Evolutionary conservation across 2,888 invertebrate species (phyloP), one percentile per base, ranked within the genome.

Genomic region (Nematopogon swammerdamellus): DNA sequence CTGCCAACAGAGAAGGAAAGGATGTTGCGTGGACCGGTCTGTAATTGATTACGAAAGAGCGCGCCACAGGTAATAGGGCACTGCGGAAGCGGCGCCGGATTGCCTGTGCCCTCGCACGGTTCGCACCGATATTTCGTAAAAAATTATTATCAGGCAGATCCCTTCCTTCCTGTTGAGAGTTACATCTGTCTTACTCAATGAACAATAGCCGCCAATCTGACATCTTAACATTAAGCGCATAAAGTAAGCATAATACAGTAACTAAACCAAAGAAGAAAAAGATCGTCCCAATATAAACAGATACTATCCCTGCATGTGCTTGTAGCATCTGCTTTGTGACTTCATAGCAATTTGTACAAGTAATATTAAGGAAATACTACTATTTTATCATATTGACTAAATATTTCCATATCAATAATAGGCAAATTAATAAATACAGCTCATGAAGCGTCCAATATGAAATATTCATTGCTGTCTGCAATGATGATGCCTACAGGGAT

Each of bases 1-100:
- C 85, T 85, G 85, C 82, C 83, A 83, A 85, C 84, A 85, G 82
- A 85, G 82, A 84, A 84, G 83, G 84, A 83, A 83, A 82, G 83
- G 83, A 82, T 72, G 58, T 71, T 60, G 60, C 58, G 58, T 68
- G n/a, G n/a, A n/a, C 53, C 54, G 71, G 65, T 36, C 36, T 8
- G 6, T 36, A 36, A 36, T 36, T 36, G 36, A 36, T 36, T 36
- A 36, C 36, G 36, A 36, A 36, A 36, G 6, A 36, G n/a, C 36
- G 36, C 36, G 36, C 8, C 11, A 14, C 36, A 14, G 36, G 25
- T 25, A 8, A 25, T 4, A 8, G 5, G 25, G 36, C 36, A 14
- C 36, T 8, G 36, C 36, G 36, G n/a, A n/a, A n/a, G 36, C 11
- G n/a, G 36, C 36, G 36, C 36, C 36, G 11, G 6, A 14, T 36